These are phyloP conservation scores for Beroe forskalii DNA, from an alignment of 37 sponge, comb jelly and placozoan genomes.

Conservation along the genomic window DNA sequence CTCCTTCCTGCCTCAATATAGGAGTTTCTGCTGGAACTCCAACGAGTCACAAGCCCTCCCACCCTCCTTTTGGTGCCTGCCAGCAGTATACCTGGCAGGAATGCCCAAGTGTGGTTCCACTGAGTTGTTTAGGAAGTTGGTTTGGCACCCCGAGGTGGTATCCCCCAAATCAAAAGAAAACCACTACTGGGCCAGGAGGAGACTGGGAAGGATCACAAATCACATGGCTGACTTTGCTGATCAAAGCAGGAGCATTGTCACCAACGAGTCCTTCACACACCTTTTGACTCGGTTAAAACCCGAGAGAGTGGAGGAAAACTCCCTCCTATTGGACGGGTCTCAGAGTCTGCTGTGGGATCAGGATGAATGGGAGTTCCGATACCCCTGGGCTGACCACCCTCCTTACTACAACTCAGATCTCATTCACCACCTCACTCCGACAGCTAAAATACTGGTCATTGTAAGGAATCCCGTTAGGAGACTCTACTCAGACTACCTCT, in stretches of 20 bases:
- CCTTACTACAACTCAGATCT: slow-evolving; percentile 57
- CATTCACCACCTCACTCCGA: too few relatives aligned
- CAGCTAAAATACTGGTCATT: too few relatives aligned
- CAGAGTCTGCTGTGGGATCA: slow-evolving; percentile 24
- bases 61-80: too few relatives aligned
- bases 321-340: background rate
- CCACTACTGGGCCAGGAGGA: slow-evolving; percentile 29
- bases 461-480: slow-evolving; percentile 5
- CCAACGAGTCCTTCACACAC: too few relatives aligned
- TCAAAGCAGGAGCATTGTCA: background rate
- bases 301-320: too few relatives aligned
- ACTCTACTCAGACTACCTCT: slow-evolving; percentile 36
- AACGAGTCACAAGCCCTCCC: background rate
- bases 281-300: too few relatives aligned
- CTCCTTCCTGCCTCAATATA: background rate
- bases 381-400: background rate
- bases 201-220: background rate
- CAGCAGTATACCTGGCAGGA: background rate
- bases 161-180: background rate
- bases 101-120: too few relatives aligned
- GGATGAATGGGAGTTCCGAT: background rate
- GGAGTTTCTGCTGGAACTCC: background rate
- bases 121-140: background rate
- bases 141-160: slow-evolving; percentile 24
- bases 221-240: background rate